These are phyloP conservation scores for Columba guinea DNA, from an alignment of 2,797 vertebrate genomes.

Conservation along the genomic window DNA sequence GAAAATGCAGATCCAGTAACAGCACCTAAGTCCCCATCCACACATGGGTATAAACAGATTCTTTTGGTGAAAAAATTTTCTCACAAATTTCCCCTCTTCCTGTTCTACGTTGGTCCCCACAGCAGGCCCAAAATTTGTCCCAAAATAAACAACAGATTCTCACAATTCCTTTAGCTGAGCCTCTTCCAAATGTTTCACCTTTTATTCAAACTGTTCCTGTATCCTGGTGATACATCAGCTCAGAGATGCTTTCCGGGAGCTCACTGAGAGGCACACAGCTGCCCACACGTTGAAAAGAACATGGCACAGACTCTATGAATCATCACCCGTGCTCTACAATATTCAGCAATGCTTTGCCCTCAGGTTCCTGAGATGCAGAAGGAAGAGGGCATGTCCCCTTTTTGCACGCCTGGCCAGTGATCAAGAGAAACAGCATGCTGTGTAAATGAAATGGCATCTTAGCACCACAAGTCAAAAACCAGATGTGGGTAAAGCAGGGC, in stretches of 20 bases:
- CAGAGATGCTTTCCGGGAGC: background rate
- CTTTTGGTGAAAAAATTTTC: background rate
- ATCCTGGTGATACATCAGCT: background rate
- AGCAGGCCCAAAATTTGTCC: background rate
- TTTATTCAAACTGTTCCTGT: background rate
- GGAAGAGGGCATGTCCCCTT: background rate
- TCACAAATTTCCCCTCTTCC: background rate
- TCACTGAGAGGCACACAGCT: too few species aligned
- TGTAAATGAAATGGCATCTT: background rate
- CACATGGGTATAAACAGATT: slow-evolving; percentile 47
- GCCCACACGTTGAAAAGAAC: too few species aligned
- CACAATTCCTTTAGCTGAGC: background rate
- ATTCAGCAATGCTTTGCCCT: background rate
- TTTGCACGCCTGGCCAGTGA: background rate
- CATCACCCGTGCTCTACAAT: background rate
- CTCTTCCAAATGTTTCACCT: background rate
- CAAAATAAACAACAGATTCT: background rate
- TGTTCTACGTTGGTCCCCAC: background rate
- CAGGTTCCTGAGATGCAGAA: background rate
- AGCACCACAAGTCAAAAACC: background rate
- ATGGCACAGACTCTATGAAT: background rate
- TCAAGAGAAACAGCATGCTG: background rate
- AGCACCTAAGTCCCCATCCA: slow-evolving; percentile 63
- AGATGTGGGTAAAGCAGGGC: background rate
- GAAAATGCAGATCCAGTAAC: slow-evolving; percentile 51